phyloP scores from a whole-genome alignment of 2,113 vertebrate genomes.

The Podocnemis expansa region DNA sequence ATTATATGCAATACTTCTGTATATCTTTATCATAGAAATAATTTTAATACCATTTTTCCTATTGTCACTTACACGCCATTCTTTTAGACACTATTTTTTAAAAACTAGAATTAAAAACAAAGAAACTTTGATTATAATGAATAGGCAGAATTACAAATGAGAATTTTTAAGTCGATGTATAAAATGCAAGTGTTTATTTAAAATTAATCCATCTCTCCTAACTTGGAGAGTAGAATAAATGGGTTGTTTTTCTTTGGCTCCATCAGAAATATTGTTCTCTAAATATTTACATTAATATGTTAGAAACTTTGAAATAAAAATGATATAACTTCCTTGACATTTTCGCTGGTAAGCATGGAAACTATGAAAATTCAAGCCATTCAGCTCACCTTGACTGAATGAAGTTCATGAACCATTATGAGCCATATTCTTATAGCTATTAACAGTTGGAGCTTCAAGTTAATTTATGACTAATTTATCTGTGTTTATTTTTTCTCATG shows the following conservation, averaged over 20 bases:
- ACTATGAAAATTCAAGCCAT: conserved; percentile 46
- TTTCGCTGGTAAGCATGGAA: conserved; percentile 53
- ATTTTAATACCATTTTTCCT: not conserved
- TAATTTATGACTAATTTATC: conserved; percentile 61
- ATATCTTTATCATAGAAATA: not conserved
- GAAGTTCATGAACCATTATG: conserved; percentile 21
- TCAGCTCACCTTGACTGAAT: conserved; percentile 54
- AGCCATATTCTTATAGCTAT: conserved; percentile 34
- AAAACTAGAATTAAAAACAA: not conserved
- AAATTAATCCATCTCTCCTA: conserved; percentile 71
- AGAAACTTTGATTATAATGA: conserved; percentile 48
- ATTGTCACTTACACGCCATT: not conserved
- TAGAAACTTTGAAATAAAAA: conserved; percentile 65
- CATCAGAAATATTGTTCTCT: conserved; percentile 72
- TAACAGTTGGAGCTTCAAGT: conserved; percentile 40
- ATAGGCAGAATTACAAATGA: conserved; percentile 67
- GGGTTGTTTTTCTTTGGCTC: conserved; percentile 69
- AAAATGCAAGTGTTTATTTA: conserved; percentile 72
- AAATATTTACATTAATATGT: conserved; percentile 75
- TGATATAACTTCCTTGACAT: conserved; percentile 53
- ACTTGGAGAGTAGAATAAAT: conserved; percentile 61
- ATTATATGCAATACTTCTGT: not conserved
- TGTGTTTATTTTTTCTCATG: conserved; percentile 61
- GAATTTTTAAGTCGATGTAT: conserved; percentile 52
- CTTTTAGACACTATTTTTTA: conserved; percentile 33